Conservation (phyloP, 2,797 vertebrate species). For the Thripadectes ignobilis region DNA sequence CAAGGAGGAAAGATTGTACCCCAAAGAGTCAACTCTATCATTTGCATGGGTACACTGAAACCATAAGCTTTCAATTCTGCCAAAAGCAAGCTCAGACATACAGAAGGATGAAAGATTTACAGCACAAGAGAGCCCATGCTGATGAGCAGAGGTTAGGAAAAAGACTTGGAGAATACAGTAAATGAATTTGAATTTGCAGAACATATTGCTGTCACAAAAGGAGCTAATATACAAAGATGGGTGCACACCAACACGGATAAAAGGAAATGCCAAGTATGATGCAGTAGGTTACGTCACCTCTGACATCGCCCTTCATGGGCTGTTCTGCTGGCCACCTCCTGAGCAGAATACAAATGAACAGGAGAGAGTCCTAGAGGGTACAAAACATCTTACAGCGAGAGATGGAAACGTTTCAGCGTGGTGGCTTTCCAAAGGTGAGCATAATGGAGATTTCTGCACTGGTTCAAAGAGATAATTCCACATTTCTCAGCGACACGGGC, state of each 20-base stretch:
- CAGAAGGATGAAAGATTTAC: not conserved
- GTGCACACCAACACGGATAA: not conserved
- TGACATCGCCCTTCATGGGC: not conserved
- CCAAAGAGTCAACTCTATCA: not conserved
- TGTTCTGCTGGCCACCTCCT: not conserved
- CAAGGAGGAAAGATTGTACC: not conserved
- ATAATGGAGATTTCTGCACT: not conserved
- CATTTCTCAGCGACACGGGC: fast-evolving
- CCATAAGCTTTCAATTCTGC: not conserved
- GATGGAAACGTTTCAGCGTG: not conserved
- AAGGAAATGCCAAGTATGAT: not conserved
- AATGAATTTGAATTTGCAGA: not conserved
- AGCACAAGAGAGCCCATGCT: not conserved
- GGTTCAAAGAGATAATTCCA: not conserved
- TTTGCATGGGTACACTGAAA: not conserved
- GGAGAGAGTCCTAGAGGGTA: not conserved
- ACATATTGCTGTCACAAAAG: not conserved
- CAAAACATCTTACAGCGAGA: not conserved
- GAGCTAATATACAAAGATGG: not conserved
- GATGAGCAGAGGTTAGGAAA: not conserved
- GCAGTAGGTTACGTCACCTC: not conserved
- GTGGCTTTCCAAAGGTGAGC: not conserved
- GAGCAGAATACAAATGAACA: not conserved
- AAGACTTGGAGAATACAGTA: not conserved
- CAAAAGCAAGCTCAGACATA: not conserved